These are phyloP conservation scores for Melitaea athalia DNA, from an alignment of 2,888 invertebrate genomes.

Conservation along the genomic window DNA sequence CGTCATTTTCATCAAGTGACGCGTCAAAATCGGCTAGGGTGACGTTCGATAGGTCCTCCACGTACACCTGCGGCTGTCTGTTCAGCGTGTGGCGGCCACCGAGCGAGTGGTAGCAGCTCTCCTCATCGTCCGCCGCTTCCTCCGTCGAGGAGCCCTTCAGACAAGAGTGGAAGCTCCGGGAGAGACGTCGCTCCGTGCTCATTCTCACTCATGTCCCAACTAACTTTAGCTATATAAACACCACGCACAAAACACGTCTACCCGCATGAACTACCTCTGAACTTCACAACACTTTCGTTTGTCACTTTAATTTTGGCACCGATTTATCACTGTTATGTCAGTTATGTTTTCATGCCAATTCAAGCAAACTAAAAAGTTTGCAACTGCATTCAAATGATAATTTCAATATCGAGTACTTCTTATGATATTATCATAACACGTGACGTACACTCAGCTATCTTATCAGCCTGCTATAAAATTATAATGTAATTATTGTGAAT, in stretches of 20 bases:
- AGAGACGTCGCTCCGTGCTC: constrained; percentile 83
- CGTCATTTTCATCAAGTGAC: constrained; percentile 70
- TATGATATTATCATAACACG: constrained; percentile 8
- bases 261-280: constrained; percentile 14
- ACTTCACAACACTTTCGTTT: constrained; percentile 21
- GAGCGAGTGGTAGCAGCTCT: constrained; percentile 75
- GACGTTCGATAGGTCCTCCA: constrained; percentile 73
- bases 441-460: constrained; percentile 20
- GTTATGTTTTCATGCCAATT: constrained; percentile 11
- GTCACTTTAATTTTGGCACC: constrained; percentile 21
- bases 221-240: constrained; percentile 45
- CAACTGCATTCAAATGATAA: constrained; percentile 8
- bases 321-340: constrained; percentile 3
- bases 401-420: neutral
- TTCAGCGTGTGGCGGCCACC: constrained; percentile 72
- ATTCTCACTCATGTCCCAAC: constrained; percentile 73
- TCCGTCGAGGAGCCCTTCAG: constrained; percentile 83
- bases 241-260: constrained; percentile 42
- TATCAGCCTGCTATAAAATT: constrained; percentile 20
- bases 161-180: constrained; percentile 86
- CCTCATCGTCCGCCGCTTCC: constrained; percentile 77
- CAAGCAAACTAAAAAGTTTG: constrained; percentile 1
- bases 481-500: constrained; percentile 13
- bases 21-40: constrained; percentile 74
- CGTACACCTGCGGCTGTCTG: constrained; percentile 71